phyloP scores from a whole-genome alignment of 2,797 vertebrate species.

The Emydoidea blandingii region DNA sequence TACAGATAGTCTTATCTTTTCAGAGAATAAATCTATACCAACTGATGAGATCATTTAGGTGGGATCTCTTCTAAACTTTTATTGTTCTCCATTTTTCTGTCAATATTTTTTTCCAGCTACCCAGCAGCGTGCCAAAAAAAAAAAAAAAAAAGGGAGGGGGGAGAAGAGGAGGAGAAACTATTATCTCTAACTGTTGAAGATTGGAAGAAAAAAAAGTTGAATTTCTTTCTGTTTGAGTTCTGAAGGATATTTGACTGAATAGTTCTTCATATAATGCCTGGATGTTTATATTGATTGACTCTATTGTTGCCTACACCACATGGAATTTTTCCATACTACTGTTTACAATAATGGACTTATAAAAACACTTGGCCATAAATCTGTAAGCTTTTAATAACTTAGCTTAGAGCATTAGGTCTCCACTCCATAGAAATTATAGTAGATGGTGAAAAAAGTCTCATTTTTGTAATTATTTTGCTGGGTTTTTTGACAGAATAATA shows the following conservation, averaged over 20 bases:
- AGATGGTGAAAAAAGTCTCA: neutral
- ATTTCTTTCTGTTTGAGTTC: neutral
- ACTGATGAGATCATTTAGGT: neutral
- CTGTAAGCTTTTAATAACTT: slow-evolving; percentile 9
- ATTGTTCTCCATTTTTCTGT: slow-evolving; percentile 13
- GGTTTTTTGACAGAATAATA: neutral
- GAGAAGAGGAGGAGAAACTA: neutral
- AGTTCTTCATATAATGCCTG: neutral
- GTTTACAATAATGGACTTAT: neutral
- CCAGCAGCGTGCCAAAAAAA: neutral
- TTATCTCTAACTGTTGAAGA: neutral
- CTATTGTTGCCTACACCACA: neutral
- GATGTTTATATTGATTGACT: neutral
- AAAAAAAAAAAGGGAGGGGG: neutral
- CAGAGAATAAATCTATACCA: slow-evolving; percentile 10
- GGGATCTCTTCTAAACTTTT: slow-evolving; percentile 1
- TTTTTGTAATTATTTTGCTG: neutral
- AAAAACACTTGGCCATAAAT: neutral
- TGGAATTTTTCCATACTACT: neutral
- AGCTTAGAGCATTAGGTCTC: neutral
- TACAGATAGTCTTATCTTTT: neutral
- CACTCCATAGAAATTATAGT: neutral
- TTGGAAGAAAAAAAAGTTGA: neutral
- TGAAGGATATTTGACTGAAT: neutral
- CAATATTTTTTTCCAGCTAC: neutral